Percentiles rank a stretch among this genome's conserved stretches.
phyloP scores from a whole-genome alignment of 2,888 invertebrate genomes.

The Prosopocoilus inquinatus region DNA sequence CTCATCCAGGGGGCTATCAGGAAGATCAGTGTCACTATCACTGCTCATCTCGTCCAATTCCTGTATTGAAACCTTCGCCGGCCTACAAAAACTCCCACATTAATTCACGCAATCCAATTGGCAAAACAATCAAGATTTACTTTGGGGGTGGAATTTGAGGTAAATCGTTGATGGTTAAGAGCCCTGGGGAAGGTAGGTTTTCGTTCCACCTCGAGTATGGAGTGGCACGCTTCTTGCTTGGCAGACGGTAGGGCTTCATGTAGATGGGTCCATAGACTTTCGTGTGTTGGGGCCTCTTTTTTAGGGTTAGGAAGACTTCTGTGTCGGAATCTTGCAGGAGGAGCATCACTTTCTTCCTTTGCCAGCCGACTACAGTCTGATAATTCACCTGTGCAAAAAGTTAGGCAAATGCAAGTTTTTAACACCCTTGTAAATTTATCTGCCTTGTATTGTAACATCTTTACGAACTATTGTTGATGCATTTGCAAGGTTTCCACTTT shows the following conservation, averaged over 20 bases:
- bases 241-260: conserved; percentile 69
- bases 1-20: conserved; percentile 52
- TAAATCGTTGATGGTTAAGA: conserved; percentile 61
- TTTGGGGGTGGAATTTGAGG: conserved; percentile 57
- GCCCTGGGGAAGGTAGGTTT: conserved; percentile 65
- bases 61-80: conserved; percentile 32
- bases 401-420: neutral
- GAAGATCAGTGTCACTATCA: conserved; percentile 59
- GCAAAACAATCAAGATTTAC: conserved; percentile 42
- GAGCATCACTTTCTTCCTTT: conserved; percentile 71
- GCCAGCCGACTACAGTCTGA: conserved; percentile 79
- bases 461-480: no score
- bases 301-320: conserved; percentile 78
- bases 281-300: conserved; percentile 79
- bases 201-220: conserved; percentile 67
- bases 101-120: conserved; percentile 11
- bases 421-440: neutral
- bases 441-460: no score
- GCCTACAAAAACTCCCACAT: conserved; percentile 26
- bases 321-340: conserved; percentile 73
- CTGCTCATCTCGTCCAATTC: conserved; percentile 51
- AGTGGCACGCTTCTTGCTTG: conserved; percentile 67
- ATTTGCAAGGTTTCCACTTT: no score
- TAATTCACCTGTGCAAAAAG: conserved; percentile 61
- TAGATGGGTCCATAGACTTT: conserved; percentile 75